Evolutionary conservation across 2,113 vertebrate species (phyloP), one percentile per base, ranked within the genome.

Genomic region (Petromus typicus): DNA sequence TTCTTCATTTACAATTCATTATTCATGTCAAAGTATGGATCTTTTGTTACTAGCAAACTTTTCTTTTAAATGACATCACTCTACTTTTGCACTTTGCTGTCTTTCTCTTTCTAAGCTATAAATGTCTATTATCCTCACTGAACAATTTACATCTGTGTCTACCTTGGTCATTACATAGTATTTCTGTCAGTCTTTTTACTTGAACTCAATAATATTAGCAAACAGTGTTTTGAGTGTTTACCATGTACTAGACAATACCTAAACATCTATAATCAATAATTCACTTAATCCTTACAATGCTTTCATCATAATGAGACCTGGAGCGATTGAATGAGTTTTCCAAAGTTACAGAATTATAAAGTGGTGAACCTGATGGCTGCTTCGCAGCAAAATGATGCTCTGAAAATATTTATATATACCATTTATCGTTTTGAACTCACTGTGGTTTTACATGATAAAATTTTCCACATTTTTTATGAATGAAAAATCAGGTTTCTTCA

Each of bases 41-140:
- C 66, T 73, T 71, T 64, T 89, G 27, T 87, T 81, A 56, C 34
- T 86, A 91, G 18, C 27, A 95, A 82, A 48, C 80, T 80, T 64
- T 37, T 66, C 64, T 64, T n/a, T 66, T 48, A 59, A n/a, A 51
- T 54, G 34, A 32, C 6, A 6, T 59, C 34, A 57, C 37, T 14
- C 82, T 54, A 82, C 32, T 67, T 93, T 71, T 34, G 71, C 2
- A 18, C 1, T 78, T 90, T 37, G 5, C 16, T 61, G 59, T 71
- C 17, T 27, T 81, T 45, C 25, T 76, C 32, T 90, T 67, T 95
- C 92, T 73, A 56, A 56, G 3, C 11, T 6, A 67, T 6, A 90
- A 48, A 84, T 90, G 18, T 5, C 32, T 57, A 93, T 67, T 22
- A 94, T 32, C 59, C 56, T 92, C 17, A 64, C 8, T 71, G 9